Evolutionary conservation across 1,140 invertebrate species (phyloP), one percentile per base, ranked within the genome.

Genomic region (Diachasma alloeum): DNA sequence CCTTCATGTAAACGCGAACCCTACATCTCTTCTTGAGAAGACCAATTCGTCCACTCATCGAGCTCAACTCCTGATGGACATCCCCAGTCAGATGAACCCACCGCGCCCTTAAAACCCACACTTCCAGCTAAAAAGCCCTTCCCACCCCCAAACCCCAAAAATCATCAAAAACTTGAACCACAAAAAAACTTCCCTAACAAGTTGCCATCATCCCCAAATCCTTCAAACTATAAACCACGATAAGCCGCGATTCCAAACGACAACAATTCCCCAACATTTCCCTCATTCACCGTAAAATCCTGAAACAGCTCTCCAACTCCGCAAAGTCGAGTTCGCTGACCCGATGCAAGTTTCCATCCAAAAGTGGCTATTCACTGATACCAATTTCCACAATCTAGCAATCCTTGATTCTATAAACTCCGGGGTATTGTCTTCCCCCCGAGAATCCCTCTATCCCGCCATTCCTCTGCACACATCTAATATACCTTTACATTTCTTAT

Each of bases 341-440:
- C 59, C 19, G 19, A n/a, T 19, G 22, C 59, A 63, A 63, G 24
- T 24, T 63, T 26, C 59, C 59, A 9, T 15, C 9, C 4, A 63
- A 63, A 63, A 63, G 19, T 63, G 59, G 10, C 24, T 26, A 63
- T 63, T 26, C 59, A 26, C 59, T 26, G 22, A 24, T 31, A 9
- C 59, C 59, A 63, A 63, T 63, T 63, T 63, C 59, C 11, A 63
- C 59, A 63, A 63, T 63, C 59, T 63, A 26, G 24, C 59, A 63
- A 63, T 63, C 24, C 59, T 26, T 63, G 59, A 63, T 63, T 63
- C 59, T 63, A 63, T 63, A 63, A 63, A 63, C 59, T 24, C 6
- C 5, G 48, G 9, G 17, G 48, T 53, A 53, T 53, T 63, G 59
- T 63, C 59, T 63, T 10, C 24, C 19, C 59, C 4, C 9, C 6